phyloP scores from a whole-genome alignment of 2,888 invertebrate species.

The Beris chalybata region DNA sequence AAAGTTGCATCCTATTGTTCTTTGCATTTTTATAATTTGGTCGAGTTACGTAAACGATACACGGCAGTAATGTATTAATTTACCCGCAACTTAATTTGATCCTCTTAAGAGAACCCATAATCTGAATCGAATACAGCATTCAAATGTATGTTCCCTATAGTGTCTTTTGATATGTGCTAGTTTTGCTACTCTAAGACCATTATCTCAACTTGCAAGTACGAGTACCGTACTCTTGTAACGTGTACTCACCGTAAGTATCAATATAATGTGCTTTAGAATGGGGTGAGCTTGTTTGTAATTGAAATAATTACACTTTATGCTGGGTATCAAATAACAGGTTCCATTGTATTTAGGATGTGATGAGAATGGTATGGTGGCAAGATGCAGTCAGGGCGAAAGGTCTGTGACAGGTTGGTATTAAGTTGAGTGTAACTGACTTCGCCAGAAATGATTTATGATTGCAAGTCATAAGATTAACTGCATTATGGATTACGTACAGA shows the following conservation, averaged over 20 bases:
- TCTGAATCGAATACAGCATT: conserved; percentile 15
- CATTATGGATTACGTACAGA: too few species aligned
- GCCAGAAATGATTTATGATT: too few species aligned
- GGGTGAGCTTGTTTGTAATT: conserved; percentile 7
- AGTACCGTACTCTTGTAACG: background rate
- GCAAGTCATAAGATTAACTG: too few species aligned
- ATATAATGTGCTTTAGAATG: conserved; percentile 1
- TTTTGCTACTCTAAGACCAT: conserved; percentile 23
- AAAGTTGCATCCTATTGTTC: conserved; percentile 34
- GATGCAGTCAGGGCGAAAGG: too few species aligned
- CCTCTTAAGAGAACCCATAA: conserved; percentile 28
- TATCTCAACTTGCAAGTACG: conserved; percentile 10
- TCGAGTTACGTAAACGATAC: conserved; percentile 32
- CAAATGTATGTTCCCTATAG: conserved; percentile 13
- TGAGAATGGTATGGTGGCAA: background rate
- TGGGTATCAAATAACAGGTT: conserved; percentile 13
- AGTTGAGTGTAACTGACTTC: too few species aligned
- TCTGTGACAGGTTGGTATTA: too few species aligned
- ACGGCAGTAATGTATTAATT: conserved; percentile 34
- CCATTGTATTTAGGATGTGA: background rate
- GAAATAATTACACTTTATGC: conserved; percentile 20
- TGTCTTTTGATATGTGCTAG: conserved; percentile 24
- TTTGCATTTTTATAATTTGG: conserved; percentile 31
- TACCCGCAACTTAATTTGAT: conserved; percentile 37
- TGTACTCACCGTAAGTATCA: conserved; percentile 2